Base-by-base conservation (phyloP, 2,113 vertebrate species). In the Alces alces region DNA sequence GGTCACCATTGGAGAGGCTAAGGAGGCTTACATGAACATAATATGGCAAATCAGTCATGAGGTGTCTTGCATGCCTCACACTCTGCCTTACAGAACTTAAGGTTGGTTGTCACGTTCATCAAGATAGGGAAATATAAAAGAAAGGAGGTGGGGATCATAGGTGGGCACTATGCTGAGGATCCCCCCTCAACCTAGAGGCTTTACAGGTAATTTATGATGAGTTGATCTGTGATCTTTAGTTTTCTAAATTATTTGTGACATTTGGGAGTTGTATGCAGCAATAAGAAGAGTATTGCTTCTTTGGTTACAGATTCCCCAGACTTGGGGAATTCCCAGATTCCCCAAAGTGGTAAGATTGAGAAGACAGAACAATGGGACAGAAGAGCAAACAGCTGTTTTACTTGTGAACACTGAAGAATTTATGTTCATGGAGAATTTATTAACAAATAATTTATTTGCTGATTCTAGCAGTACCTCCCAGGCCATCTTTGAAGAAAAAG, bases 231-330 rank as follows among this genome's bases (percentile, higher is more conserved):
- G 36, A 66, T 45, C 43, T 27, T 73, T 61, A n/a, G 25, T 55
- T 97, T 97, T 92, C 13, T 80, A 66, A 95, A 95, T 92, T 90
- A 82, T 79, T 16, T 39, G 16, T 83, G 45, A 86, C 45, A 83
- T 89, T 83, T 93, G 43, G 28, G 57, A 86, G n/a, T 58, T 70
- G 13, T 64, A 17, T 52, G 19, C 21, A 52, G 30, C 28, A 66
- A 76, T 57, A 80, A 89, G 28, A 73, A 97, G 86, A 66, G 17
- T 16, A 43, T 76, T 43, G 47, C 19, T 88, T 94, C 28, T 90
- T 95, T 85, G 45, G 16, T 91, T 93, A 84, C 14, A 57, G 52
- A 33, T 70, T 84, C 21, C 52, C 55, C 47, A 50, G 47, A 50
- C 13, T 50, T 50, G 47, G 47, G 47, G 47, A 50, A 50, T 50